A percentile compares a stretch with the other conserved stretches of the same genome.
phyloP scores from a whole-genome alignment of 2,797 vertebrate species.

The Trachurus trachurus region DNA sequence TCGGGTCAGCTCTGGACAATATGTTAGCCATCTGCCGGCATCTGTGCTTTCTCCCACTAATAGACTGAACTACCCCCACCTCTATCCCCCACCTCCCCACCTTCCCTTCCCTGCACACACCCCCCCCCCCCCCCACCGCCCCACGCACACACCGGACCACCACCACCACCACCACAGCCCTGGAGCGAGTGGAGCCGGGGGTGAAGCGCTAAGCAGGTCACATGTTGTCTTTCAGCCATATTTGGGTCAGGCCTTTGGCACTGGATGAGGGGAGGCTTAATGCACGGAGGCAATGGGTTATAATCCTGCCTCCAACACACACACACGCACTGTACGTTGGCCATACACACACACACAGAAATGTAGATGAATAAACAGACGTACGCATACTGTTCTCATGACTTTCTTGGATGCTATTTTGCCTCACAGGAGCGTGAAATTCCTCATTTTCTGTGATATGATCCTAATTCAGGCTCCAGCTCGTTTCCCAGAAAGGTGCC shows the following conservation, averaged over 20 bases:
- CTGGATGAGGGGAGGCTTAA: conserved; percentile 87
- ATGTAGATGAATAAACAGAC: conserved; percentile 39
- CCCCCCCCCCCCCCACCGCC: not conserved
- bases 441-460: conserved; percentile 41
- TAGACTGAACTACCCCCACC: conserved; percentile 76
- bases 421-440: conserved; percentile 61
- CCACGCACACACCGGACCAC: conserved; percentile 46
- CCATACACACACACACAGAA: conserved; percentile 31
- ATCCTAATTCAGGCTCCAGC: conserved; percentile 50
- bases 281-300: conserved; percentile 88
- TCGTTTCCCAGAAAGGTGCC: conserved; percentile 48
- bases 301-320: conserved; percentile 65
- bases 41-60: conserved; percentile 94
- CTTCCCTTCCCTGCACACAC: conserved; percentile 25
- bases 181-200: conserved; percentile 66
- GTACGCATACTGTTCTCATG: conserved; percentile 32
- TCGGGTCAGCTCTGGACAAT: conserved; percentile 95
- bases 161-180: conserved; percentile 66
- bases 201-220: conserved; percentile 92
- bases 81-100: conserved; percentile 33
- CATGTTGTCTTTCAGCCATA: conserved; percentile 98
- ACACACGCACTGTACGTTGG: conserved; percentile 26
- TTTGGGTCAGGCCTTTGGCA: conserved; percentile 96
- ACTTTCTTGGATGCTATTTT: conserved; percentile 53
- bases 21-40: conserved; percentile 97